Percentiles rank a stretch among this genome's conserved stretches.
phyloP scores from a whole-genome alignment of 2,888 invertebrate species.

The Microplitis deprimator region DNA sequence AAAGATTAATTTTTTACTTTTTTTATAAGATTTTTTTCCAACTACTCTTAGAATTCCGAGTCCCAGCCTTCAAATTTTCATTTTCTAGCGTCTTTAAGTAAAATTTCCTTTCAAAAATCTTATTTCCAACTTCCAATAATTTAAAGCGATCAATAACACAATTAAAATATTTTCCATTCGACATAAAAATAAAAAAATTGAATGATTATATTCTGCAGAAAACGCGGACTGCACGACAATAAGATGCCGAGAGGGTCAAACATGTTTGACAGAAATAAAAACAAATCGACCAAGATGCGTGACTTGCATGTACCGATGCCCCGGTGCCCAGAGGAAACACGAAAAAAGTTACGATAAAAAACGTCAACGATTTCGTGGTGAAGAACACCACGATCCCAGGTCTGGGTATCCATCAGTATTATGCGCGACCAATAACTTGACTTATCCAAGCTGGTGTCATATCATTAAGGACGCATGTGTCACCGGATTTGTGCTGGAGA shows the following conservation, averaged over 20 bases:
- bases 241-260: slow-evolving; percentile 79
- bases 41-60: too few relatives aligned
- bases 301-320: slow-evolving; percentile 78
- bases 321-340: slow-evolving; percentile 51
- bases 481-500: slow-evolving; percentile 81
- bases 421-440: slow-evolving; percentile 83
- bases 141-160: too few relatives aligned
- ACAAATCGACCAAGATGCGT: slow-evolving; percentile 82
- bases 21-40: too few relatives aligned
- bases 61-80: too few relatives aligned
- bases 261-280: slow-evolving; percentile 78
- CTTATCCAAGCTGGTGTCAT: slow-evolving; percentile 85
- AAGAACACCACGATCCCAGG: slow-evolving; percentile 54
- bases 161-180: too few relatives aligned
- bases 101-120: too few relatives aligned
- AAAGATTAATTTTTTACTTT: too few relatives aligned
- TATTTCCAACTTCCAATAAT: too few relatives aligned
- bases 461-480: slow-evolving; percentile 84
- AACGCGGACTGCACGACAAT: slow-evolving; percentile 79
- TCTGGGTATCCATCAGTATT: slow-evolving; percentile 69
- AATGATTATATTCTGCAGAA: slow-evolving; percentile 71
- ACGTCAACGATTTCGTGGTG: slow-evolving; percentile 53
- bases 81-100: too few relatives aligned
- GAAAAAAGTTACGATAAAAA: slow-evolving; percentile 58
- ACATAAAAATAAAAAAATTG: too few relatives aligned